phyloP scores from a whole-genome alignment of 2,797 vertebrate species.

The Molothrus aeneus region DNA sequence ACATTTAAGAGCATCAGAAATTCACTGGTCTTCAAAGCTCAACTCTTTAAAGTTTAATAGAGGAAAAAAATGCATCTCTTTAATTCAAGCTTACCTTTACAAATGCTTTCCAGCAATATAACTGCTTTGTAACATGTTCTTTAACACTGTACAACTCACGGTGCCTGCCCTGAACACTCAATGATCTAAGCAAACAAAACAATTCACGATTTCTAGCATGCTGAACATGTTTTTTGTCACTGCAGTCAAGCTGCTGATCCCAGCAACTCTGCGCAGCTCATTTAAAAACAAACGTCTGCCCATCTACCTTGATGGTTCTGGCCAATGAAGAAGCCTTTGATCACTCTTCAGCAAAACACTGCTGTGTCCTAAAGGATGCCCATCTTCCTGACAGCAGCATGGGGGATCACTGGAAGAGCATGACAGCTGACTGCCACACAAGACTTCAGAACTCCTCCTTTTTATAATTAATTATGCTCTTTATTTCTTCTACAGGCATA shows the following conservation, averaged over 20 bases:
- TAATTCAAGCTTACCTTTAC: not conserved
- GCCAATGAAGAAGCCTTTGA: not conserved
- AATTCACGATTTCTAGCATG: not conserved
- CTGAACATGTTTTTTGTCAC: not conserved
- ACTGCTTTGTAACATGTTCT: not conserved
- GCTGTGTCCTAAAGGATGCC: not conserved
- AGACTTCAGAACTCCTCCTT: not conserved
- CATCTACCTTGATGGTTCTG: not conserved
- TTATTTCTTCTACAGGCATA: not conserved
- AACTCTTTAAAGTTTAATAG: not conserved
- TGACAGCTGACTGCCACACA: not conserved
- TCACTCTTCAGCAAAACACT: not conserved
- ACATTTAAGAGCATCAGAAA: not conserved
- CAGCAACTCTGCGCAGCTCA: not conserved
- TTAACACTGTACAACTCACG: accelerated
- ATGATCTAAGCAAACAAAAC: not conserved
- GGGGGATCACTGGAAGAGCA: not conserved
- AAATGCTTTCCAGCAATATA: not conserved
- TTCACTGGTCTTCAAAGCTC: not conserved
- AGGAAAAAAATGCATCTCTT: not conserved
- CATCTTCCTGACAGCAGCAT: not conserved
- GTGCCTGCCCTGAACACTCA: not conserved
- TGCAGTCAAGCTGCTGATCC: not conserved
- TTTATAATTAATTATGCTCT: not conserved
- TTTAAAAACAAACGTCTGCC: not conserved